A percentile compares a stretch with the other conserved stretches of the same genome.
These are phyloP conservation scores for Pogonus chalceus DNA, from an alignment of 1,140 invertebrate species.

Conservation along the genomic window DNA sequence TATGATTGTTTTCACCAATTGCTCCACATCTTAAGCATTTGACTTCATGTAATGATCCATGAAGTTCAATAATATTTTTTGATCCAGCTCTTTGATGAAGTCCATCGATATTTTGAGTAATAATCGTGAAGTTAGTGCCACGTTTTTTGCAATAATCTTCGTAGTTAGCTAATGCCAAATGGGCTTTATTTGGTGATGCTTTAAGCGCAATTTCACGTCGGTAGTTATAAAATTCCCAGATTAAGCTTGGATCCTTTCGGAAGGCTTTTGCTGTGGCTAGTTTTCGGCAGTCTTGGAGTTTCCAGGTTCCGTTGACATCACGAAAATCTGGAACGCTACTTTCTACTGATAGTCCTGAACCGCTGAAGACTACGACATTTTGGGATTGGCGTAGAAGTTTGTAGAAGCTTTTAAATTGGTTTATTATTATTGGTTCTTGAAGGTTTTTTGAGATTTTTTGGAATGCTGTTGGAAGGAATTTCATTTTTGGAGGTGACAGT, in stretches of 20 bases:
- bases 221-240: slow-evolving; percentile 52
- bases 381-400: slow-evolving; percentile 43
- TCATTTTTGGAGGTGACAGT: too few species aligned
- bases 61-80: slow-evolving; percentile 74
- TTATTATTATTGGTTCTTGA: too few species aligned
- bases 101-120: slow-evolving; percentile 92
- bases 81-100: slow-evolving; percentile 77
- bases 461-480: too few species aligned
- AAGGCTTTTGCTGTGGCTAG: slow-evolving; percentile 44
- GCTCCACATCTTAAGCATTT: slow-evolving; percentile 67
- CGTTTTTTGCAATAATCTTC: slow-evolving; percentile 51
- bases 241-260: slow-evolving; percentile 38
- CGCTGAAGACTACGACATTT: slow-evolving; percentile 59
- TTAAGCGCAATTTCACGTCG: slow-evolving; percentile 43
- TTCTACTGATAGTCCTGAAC: slow-evolving; percentile 70
- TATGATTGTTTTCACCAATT: slow-evolving; percentile 57
- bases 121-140: slow-evolving; percentile 54
- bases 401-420: slow-evolving; percentile 45
- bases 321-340: slow-evolving; percentile 75
- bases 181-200: slow-evolving; percentile 54
- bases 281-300: slow-evolving; percentile 42
- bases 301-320: slow-evolving; percentile 67
- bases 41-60: slow-evolving; percentile 79
- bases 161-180: slow-evolving; percentile 67
- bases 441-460: too few species aligned